A percentile compares a stretch with the other conserved stretches of the same genome.
Conservation (phyloP, 2,113 vertebrate species). For the Marmota flaviventris region DNA sequence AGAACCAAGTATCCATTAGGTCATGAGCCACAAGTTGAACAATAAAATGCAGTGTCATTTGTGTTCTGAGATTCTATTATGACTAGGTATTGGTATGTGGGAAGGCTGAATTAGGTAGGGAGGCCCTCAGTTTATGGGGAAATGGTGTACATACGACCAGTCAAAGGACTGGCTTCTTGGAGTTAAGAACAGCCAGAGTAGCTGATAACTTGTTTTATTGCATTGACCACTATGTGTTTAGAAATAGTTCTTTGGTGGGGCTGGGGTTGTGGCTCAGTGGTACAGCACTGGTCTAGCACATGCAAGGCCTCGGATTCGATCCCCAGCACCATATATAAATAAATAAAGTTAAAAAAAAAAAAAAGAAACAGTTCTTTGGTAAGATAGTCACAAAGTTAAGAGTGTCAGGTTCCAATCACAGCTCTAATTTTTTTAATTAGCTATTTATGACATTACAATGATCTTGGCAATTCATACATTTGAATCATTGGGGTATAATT, state of each 20-base stretch:
- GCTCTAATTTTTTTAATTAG: neutral
- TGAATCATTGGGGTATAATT: too few species aligned
- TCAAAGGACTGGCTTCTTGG: neutral
- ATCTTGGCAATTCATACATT: too few species aligned
- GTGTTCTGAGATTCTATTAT: neutral
- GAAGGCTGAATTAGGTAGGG: neutral
- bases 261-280: too few species aligned
- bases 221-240: neutral
- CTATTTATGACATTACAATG: too few species aligned
- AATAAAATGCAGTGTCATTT: neutral
- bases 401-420: neutral
- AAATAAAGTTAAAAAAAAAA: too few species aligned
- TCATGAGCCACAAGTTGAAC: neutral
- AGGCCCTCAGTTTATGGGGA: neutral
- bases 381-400: neutral
- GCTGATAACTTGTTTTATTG: neutral
- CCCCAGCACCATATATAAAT: too few species aligned
- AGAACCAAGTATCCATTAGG: slow-evolving; percentile 11
- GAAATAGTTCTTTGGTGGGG: neutral
- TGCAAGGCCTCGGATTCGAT: too few species aligned
- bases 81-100: neutral
- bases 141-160: neutral
- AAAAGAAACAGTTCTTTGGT: neutral
- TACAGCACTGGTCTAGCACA: too few species aligned
- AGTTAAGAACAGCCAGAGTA: neutral